Conservation (phyloP, 30 jellyfish, hydroid and myxozoan species). For the Calvadosia cruxmelitensis region DNA sequence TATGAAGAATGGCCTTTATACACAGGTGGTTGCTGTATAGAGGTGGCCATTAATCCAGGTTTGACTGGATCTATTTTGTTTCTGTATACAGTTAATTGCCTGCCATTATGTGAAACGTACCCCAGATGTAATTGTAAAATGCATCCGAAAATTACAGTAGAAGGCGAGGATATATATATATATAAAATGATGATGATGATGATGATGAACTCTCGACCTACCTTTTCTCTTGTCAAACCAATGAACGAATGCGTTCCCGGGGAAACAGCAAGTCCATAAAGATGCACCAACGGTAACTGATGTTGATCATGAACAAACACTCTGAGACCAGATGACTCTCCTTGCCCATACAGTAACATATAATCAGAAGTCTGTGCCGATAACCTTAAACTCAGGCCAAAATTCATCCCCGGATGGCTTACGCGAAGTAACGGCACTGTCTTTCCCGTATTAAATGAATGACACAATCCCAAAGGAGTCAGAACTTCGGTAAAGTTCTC, state of each 20-base stretch:
- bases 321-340: conserved; percentile 44
- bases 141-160: too few relatives aligned
- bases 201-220: conserved; percentile 2
- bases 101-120: too few relatives aligned
- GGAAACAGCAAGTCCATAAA: conserved; percentile 45
- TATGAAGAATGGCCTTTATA: too few relatives aligned
- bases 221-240: conserved; percentile 34
- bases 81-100: too few relatives aligned
- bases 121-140: too few relatives aligned
- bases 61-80: too few relatives aligned
- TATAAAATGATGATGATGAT: neutral
- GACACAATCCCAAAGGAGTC: conserved; percentile 41
- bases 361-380: conserved; percentile 35
- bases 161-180: too few relatives aligned
- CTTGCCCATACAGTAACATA: conserved; percentile 36
- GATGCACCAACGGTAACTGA: conserved; percentile 38
- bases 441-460: conserved; percentile 45
- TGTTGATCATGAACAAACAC: conserved; percentile 42
- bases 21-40: too few relatives aligned
- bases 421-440: conserved; percentile 7
- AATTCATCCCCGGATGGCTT: conserved; percentile 41
- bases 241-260: conserved; percentile 56
- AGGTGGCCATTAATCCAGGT: too few relatives aligned
- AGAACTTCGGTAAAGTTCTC: conserved; percentile 31
- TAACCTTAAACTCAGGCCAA: conserved; percentile 31